Percentiles rank a stretch among this genome's conserved stretches.
Conservation (phyloP, 2,888 invertebrate species). For the Hyles lineata region DNA sequence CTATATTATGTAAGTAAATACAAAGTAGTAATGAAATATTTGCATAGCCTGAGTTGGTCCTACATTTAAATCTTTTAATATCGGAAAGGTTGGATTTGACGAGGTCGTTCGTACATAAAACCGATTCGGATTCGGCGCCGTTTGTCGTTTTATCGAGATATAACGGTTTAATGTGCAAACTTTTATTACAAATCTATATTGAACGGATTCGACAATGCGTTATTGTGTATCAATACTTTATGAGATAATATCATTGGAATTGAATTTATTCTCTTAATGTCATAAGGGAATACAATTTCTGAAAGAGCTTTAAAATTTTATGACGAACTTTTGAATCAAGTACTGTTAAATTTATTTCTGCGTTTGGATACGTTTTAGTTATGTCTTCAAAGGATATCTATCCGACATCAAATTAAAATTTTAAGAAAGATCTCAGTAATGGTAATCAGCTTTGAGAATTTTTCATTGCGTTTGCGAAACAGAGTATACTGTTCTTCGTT, state of each 20-base stretch:
- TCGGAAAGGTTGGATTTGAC: background rate
- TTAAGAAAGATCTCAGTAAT: no score
- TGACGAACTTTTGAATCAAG: no score
- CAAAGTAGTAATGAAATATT: background rate
- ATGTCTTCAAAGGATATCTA: background rate
- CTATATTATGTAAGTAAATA: background rate
- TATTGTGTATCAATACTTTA: background rate
- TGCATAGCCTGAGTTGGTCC: background rate
- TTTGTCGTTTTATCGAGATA: conserved; percentile 10
- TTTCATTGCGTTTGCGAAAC: no score
- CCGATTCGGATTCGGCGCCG: conserved; percentile 5
- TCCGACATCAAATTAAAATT: no score
- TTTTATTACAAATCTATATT: conserved; percentile 12
- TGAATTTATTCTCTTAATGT: no score
- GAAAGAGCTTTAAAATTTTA: no score
- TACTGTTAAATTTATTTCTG: no score
- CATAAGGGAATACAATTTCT: no score
- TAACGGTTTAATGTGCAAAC: conserved; percentile 20
- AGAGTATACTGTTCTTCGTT: no score
- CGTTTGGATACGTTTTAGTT: no score
- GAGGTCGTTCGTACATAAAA: background rate
- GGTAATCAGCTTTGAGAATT: no score
- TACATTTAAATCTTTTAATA: conserved; percentile 15
- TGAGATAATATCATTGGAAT: background rate
- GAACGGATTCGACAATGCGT: background rate